Percentiles rank a stretch among this genome's conserved stretches.
phyloP scores from a whole-genome alignment of 2,797 vertebrate species.

The Halcyon badia region DNA sequence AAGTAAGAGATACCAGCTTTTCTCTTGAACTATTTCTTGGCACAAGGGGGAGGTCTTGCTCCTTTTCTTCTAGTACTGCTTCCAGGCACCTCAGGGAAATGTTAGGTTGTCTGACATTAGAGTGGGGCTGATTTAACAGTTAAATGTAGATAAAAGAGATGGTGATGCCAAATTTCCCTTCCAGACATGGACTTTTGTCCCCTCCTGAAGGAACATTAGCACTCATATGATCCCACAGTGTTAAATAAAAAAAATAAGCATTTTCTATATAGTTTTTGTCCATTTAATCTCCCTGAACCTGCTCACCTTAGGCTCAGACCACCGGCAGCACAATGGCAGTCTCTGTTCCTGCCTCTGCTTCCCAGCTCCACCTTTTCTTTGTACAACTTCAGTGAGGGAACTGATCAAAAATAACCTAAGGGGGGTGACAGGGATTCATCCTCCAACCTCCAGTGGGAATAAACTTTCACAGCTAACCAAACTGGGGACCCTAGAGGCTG shows the following conservation, averaged over 20 bases:
- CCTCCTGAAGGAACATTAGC: background rate
- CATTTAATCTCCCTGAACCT: background rate
- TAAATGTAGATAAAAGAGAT: background rate
- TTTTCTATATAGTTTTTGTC: background rate
- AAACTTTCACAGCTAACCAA: background rate
- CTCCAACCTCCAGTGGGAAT: background rate
- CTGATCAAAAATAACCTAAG: background rate
- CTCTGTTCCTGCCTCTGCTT: background rate
- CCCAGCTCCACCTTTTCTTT: background rate
- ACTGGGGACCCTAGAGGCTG: background rate
- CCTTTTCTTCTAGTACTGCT: conserved; percentile 27
- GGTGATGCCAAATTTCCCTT: background rate
- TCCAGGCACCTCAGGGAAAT: background rate
- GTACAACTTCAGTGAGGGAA: background rate
- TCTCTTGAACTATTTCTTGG: conserved; percentile 4
- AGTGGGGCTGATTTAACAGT: background rate
- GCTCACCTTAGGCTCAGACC: background rate
- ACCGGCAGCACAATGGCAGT: background rate
- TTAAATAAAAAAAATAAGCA: background rate
- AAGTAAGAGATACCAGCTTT: background rate
- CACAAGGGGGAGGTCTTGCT: conserved; percentile 64
- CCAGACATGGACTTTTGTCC: background rate
- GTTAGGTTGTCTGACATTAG: background rate
- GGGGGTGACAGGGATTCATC: background rate
- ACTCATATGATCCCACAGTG: background rate